Base-by-base conservation (phyloP, 2,888 invertebrate species). In the Acleris laterana region DNA sequence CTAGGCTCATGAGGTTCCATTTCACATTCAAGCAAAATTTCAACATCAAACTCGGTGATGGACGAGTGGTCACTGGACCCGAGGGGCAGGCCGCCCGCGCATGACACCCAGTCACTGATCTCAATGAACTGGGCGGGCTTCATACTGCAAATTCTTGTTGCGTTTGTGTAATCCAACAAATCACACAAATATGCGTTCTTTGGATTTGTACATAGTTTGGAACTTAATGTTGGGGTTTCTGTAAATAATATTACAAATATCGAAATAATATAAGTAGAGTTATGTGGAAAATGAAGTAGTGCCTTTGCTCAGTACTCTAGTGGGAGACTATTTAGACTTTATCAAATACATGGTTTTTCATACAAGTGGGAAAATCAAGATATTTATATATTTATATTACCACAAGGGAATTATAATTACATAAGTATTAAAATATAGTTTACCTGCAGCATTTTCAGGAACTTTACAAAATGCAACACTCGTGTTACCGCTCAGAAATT, bases 381-480 rank as follows among this genome's bases (percentile, higher is more conserved):
- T 4, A 38, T 13, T 38, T 13, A 13, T 38, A 44, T 44, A 44
- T 44, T n/a, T 5, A 1, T n/a, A 46, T n/a, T 46, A 46, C 17
- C 46, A 38, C 13, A 38, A 38, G 38, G 38, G 38, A 38, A 38
- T 38, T 13, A 13, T 38, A 38, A 38, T 9, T 38, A 38, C 3
- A 11, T 38, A 38, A 11, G 38, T 38, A 38, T 38, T 38, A 11
- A 38, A 38, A 38, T 11, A 13, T 44, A 13, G 7, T 68, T 74
- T 79, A 92, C 92, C 93, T 75, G 90, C 91, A 68, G 90, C 90
- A 81, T 90, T 90, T 79, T 92, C 93, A 69, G 94, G 94, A 57
- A 94, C 90, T 80, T 94, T 93, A 74, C 94, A 95, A 73, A 95
- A 95, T 1, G 94, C 94, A 49, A 95, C 93, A 83, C 94, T 94